Evolutionary conservation across 2,113 vertebrate species (phyloP), one percentile per base, ranked within the genome.

Genomic region (Isurus oxyrinchus): DNA sequence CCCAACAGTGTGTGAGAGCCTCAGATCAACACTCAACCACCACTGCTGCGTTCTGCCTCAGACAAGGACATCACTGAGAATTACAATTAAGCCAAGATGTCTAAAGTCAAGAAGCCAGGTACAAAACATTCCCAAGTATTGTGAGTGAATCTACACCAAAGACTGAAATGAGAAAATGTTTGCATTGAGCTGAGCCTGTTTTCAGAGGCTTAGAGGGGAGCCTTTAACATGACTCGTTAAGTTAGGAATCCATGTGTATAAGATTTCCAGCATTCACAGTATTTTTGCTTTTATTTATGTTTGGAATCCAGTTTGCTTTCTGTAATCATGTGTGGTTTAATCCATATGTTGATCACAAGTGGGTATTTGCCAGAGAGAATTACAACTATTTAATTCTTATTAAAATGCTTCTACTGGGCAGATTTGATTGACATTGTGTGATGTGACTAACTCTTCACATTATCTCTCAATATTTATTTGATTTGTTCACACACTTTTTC

Each of bases 91-190:
- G 49, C 44, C 94, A 72, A 69, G 66, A 95, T 95, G 94, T 95
- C 67, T 27, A 95, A 95, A 95, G 67, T 1, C 94, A 49, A 95
- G 31, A 55, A 53, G 63, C 27, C 94, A 95, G 94, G 94, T 95
- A 95, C 66, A 69, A 72, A 95, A 55, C 14, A 14, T n/a, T 95
- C 49, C 13, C 67, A 53, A 69, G 63, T 69, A 14, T 40, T 16
- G 61, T 40, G 25, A 95, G 13, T 66, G 14, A 53, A 53, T 40
- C n/a, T 21, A 35, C 27, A 72, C 25, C 35, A 94, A 6, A 23
- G 59, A 21, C 35, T 63, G 57, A 35, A 40, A 35, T 94, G 2
- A 40, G 53, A 35, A 35, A 40, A 94, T 40, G 44, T 53, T 53
- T 87, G 19, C 7, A 6, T 87, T 53, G 49, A 27, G 49, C 14